These are phyloP conservation scores for Ctenomys sociabilis DNA, from an alignment of 2,113 vertebrate genomes.

Conservation along the genomic window DNA sequence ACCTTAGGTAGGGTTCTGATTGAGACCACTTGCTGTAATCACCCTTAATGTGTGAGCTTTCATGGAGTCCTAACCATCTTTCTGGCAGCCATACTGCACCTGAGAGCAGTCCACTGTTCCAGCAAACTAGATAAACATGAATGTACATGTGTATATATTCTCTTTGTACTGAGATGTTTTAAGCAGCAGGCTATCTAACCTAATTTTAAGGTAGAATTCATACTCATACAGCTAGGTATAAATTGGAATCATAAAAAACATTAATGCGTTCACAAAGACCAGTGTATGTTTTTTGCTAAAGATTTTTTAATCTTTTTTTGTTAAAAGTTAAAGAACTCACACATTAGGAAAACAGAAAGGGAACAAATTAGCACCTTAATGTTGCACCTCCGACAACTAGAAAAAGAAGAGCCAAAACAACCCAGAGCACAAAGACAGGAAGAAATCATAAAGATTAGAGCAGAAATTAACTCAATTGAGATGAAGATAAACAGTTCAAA, in stretches of 20 bases:
- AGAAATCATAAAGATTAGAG: too few species aligned
- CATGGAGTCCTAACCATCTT: neutral
- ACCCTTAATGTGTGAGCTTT: neutral
- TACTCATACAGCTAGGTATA: neutral
- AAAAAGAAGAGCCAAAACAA: too few species aligned
- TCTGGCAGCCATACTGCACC: neutral
- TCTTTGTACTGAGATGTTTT: neutral
- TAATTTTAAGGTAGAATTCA: slow-evolving; percentile 11
- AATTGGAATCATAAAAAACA: slow-evolving; percentile 36
- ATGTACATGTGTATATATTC: neutral
- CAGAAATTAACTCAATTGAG: too few species aligned
- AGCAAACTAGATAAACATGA: neutral
- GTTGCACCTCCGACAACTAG: too few species aligned
- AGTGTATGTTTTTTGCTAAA: neutral
- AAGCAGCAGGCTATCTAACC: neutral
- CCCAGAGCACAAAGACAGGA: too few species aligned
- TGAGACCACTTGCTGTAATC: neutral
- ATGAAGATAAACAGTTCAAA: too few species aligned
- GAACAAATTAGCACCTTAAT: too few species aligned
- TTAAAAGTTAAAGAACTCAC: neutral
- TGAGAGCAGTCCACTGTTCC: neutral
- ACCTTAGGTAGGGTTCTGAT: neutral
- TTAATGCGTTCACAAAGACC: neutral
- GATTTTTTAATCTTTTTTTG: too few species aligned
- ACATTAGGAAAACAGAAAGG: too few species aligned